These are phyloP conservation scores for Dysmachus trigonus DNA, from an alignment of 2,888 invertebrate genomes.

Conservation along the genomic window DNA sequence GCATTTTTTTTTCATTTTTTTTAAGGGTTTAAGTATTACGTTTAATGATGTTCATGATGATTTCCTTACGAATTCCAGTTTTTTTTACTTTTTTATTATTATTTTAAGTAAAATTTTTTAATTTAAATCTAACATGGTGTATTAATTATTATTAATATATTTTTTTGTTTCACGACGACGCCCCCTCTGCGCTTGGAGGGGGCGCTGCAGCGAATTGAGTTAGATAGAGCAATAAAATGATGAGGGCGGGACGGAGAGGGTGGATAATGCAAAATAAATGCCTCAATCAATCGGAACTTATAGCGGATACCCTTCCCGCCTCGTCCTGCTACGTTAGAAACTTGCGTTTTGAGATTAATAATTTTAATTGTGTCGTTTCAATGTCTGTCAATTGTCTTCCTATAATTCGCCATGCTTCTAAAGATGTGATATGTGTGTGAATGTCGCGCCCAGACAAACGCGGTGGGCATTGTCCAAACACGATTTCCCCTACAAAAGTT, in stretches of 20 bases:
- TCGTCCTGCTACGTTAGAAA: background rate
- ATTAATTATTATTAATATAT: background rate
- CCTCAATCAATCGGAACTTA: slow-evolving; percentile 33
- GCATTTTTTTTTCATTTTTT: background rate
- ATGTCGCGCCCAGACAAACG: background rate
- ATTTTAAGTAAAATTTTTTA: slow-evolving; percentile 22
- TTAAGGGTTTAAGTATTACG: background rate
- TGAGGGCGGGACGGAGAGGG: background rate
- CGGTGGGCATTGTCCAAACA: background rate
- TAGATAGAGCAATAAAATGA: slow-evolving; percentile 28
- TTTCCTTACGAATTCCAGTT: slow-evolving; percentile 32
- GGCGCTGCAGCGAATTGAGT: background rate
- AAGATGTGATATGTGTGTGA: background rate
- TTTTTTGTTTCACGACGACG: background rate
- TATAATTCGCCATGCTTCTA: background rate
- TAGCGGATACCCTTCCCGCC: background rate
- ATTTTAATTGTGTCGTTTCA: slow-evolving; percentile 25
- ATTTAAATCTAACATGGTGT: slow-evolving; percentile 6
- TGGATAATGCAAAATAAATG: slow-evolving; percentile 27
- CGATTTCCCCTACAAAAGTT: background rate
- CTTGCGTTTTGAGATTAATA: background rate
- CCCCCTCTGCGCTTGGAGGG: slow-evolving; percentile 8
- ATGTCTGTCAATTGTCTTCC: slow-evolving; percentile 23
- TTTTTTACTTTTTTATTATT: slow-evolving; percentile 33
- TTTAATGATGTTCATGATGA: slow-evolving; percentile 25